Evolutionary conservation across 92 coral and sea anemone genomes (phyloP), one percentile per base, ranked within the genome.

Genomic region (Actinernus sp.): DNA sequence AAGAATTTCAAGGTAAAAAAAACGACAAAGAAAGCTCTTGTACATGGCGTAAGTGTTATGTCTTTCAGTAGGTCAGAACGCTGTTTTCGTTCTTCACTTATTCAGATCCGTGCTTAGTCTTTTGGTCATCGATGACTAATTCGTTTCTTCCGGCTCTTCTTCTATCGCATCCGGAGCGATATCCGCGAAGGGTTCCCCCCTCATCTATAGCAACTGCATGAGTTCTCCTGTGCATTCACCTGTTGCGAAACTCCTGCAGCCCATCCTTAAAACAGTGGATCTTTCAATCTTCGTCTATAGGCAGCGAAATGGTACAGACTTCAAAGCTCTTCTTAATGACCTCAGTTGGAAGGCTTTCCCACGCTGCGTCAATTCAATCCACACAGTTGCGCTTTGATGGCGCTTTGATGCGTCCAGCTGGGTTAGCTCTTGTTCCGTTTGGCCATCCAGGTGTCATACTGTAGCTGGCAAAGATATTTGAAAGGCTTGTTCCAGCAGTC

Each of bases 211-310:
- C n/a, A n/a, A n/a, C n/a, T n/a, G 53, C 74, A 84, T 70, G 59
- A 20, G 45, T 61, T 24, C 27, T 79, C 92, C 78, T 22, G 60
- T 31, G 91, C 91, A n/a, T n/a, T n/a, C n/a, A n/a, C n/a, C n/a
- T n/a, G n/a, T n/a, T n/a, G n/a, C n/a, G n/a, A n/a, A n/a, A 70
- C 28, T 86, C 78, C 1, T 81, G 87, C 68, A 64, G 86, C 59
- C 82, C 74, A 28, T 85, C 87, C 51, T 85, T 85, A 17, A 85
- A 59, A 61, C 87, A 85, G 65, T 85, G 92, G 66, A 85, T 72
- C 4, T 31, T 33, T 44, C 75, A 68, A 29, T 83, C 84, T 29
- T 61, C 88, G 31, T 82, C 72, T 17, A 83, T 63, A 11, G 67
- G 78, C 50, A 82, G 68, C 61, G 60, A 75, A 48, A 76, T 54